phyloP scores from a whole-genome alignment of 2,888 invertebrate genomes.

The Slavum lentiscoides region DNA sequence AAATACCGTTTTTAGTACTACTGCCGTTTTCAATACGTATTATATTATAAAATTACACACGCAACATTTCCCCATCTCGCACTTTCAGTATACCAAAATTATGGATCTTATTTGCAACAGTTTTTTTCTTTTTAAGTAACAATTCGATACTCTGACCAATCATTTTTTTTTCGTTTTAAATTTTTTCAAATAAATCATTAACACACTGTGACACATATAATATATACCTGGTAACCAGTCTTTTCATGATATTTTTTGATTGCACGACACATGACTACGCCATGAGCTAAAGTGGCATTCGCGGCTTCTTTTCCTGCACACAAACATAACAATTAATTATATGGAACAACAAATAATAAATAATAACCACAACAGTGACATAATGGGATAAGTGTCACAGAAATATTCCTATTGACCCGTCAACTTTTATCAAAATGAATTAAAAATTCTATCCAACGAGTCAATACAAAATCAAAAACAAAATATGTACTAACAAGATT shows the following conservation, averaged over 20 bases:
- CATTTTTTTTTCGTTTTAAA: no score
- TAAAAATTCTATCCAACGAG: not conserved
- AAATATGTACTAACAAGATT: not conserved
- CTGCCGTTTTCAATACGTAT: no score
- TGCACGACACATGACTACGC: constrained; percentile 91
- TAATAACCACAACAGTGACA: not conserved
- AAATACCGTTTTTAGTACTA: no score
- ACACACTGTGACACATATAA: no score
- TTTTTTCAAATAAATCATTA: no score
- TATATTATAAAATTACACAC: no score
- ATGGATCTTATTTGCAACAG: no score
- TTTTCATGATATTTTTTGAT: constrained; percentile 76
- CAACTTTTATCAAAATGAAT: not conserved
- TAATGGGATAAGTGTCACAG: not conserved
- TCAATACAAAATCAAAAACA: not conserved
- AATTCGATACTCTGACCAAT: no score
- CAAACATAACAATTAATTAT: not conserved
- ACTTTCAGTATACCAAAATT: no score
- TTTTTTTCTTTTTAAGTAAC: no score
- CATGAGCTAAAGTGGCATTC: constrained; percentile 90
- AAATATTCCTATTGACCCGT: not conserved
- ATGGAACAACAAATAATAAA: not conserved
- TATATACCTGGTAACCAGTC: constrained; percentile 70
- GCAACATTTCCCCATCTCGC: no score
- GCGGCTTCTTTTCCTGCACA: constrained; percentile 81